Conservation (phyloP, 2,113 vertebrate genomes). For the Zosterops borbonicus region DNA sequence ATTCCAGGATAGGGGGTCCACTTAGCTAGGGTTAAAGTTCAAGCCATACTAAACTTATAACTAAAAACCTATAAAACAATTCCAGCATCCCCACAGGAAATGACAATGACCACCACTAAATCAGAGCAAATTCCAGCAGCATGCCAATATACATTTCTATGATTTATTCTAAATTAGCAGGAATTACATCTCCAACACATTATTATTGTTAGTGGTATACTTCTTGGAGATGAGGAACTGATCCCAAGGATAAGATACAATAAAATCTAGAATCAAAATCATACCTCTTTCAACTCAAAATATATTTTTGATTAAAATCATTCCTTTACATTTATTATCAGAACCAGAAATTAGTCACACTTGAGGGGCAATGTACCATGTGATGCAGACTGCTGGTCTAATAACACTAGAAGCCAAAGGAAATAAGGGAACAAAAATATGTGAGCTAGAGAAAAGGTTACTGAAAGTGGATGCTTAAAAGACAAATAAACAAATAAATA, state of each 20-base stretch:
- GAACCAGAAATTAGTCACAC: neutral
- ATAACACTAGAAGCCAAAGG: neutral
- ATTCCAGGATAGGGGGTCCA: too few species aligned
- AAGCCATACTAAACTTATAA: too few species aligned
- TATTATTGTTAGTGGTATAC: neutral
- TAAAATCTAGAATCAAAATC: neutral
- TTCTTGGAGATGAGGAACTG: neutral
- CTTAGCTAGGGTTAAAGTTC: too few species aligned
- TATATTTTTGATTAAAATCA: neutral
- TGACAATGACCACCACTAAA: accelerated
- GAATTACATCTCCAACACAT: neutral
- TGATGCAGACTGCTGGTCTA: neutral
- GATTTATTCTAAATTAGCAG: neutral
- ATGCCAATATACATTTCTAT: neutral
- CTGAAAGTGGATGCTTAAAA: neutral
- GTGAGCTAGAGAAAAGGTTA: neutral
- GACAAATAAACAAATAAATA: neutral
- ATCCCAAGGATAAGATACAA: neutral
- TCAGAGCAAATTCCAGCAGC: neutral
- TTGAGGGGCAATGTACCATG: neutral
- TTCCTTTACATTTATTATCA: neutral
- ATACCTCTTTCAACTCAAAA: neutral
- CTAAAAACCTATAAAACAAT: too few species aligned
- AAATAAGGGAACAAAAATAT: neutral
- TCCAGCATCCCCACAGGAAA: neutral